phyloP scores from a whole-genome alignment of 2,888 invertebrate genomes.

The Dicyrtomina minuta region DNA sequence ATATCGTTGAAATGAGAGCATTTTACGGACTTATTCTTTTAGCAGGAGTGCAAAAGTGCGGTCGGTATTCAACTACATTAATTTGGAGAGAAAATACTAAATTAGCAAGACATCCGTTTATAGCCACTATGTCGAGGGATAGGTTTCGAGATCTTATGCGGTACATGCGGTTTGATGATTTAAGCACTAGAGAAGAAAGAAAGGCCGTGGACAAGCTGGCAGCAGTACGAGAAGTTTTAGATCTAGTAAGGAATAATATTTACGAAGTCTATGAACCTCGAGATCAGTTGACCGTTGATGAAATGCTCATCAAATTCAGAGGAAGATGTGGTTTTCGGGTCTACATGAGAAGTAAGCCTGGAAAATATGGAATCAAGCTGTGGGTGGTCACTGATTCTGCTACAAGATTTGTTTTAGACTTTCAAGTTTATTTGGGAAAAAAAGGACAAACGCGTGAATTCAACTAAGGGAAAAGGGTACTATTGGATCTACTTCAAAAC shows the following conservation, averaged over 20 bases:
- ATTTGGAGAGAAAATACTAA: background rate
- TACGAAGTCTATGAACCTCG: background rate
- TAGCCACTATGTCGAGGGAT: background rate
- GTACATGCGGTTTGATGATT: background rate
- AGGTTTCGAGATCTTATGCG: background rate
- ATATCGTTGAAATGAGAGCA: background rate
- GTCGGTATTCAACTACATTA: too few relatives aligned
- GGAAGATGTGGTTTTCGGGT: background rate
- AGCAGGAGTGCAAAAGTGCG: background rate
- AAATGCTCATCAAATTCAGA: background rate
- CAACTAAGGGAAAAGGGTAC: background rate
- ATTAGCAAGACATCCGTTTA: background rate
- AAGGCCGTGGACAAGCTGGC: background rate
- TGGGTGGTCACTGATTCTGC: background rate
- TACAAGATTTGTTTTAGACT: background rate
- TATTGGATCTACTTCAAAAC: background rate
- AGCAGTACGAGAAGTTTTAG: background rate
- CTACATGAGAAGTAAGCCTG: constrained; percentile 1
- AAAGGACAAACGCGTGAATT: background rate
- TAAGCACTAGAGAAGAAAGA: background rate
- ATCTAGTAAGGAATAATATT: background rate
- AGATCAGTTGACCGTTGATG: background rate
- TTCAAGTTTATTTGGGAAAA: constrained; percentile 1
- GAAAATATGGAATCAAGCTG: background rate
- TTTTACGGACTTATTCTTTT: background rate